Evolutionary conservation across 2,113 vertebrate genomes (phyloP), one percentile per base, ranked within the genome.

Genomic region (Elachura formosa): DNA sequence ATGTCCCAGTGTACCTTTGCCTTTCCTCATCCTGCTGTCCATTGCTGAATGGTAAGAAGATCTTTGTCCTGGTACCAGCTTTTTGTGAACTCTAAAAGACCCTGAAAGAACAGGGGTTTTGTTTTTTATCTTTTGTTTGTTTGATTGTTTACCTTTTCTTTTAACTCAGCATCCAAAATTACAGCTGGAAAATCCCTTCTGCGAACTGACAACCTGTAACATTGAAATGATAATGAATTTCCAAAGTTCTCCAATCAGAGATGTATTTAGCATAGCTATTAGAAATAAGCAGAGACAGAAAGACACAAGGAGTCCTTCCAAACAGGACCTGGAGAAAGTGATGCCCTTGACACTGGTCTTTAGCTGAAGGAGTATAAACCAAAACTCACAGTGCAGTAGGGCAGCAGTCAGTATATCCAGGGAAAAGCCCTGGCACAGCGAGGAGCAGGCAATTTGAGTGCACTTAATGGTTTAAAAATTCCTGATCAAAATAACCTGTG

Each of bases 381-480:
- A 4, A 63, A 72, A 11, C 31, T 61, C 41, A 4, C 1, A 9
- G 20, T 4, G 9, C n/a, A 48, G 3, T 4, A 8, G 1, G 1
- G 21, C 34, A 36, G 52, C 46, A 25, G 19, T 6, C 34, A 28
- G 9, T 2, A 5, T 0, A 16, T 4, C 10, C 14, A 22, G 41
- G 46, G 54, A 48, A 63, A 58, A 15, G 0, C 40, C n/a, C 6
- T 1, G 18, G 51, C 43, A 33, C 58, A 23, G 28, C n/a, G 61
- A 22, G 41, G 77, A 36, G 34, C 41, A 67, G n/a, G 26, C 28
- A 25, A 2, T 48, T 52, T 5, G 43, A n/a, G 1, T 10, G 43
- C n/a, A 13, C 13, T 52, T 0, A 0, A 7, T 62, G 38, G 12
- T 10, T 28, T 36, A 41, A 63, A 71, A 36, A 15, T 4, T 33